Conservation (phyloP, 37 sponge, comb jelly and placozoan species). For the Cliona cf. orientalis region DNA sequence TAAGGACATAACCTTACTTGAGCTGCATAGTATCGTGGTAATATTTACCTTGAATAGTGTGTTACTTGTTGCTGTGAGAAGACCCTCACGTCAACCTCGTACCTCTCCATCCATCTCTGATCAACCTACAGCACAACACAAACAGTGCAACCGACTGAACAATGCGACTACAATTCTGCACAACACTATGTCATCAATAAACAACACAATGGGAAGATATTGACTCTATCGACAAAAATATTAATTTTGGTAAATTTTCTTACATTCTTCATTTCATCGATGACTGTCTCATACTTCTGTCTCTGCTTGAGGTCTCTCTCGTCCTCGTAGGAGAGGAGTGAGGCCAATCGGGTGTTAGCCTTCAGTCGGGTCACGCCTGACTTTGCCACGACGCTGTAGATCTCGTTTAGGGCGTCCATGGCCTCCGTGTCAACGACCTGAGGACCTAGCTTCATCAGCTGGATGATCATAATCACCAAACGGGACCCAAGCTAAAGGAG, state of each 20-base stretch:
- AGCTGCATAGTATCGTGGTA: no score
- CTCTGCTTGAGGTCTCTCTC: slow-evolving; percentile 49
- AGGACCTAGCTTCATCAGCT: slow-evolving; percentile 14
- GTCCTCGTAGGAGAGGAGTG: slow-evolving; percentile 27
- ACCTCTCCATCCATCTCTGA: slow-evolving; percentile 51
- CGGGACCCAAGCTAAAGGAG: slow-evolving; percentile 48
- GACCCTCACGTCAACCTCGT: slow-evolving; percentile 37
- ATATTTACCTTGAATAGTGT: no score
- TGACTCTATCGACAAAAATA: neutral
- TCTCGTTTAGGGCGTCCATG: slow-evolving; percentile 18
- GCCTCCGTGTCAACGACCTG: slow-evolving; percentile 10
- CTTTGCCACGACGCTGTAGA: slow-evolving; percentile 30
- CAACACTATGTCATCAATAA: neutral
- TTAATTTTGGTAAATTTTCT: neutral
- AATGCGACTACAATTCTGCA: neutral
- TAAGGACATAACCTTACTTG: no score
- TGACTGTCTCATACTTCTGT: slow-evolving; percentile 44
- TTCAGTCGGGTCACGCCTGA: slow-evolving; percentile 43
- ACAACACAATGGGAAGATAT: neutral
- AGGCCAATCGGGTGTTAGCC: slow-evolving; percentile 31
- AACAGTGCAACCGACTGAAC: neutral
- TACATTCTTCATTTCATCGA: slow-evolving; percentile 82
- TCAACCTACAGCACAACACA: slow-evolving; percentile 47
- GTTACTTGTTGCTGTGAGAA: slow-evolving; percentile 47
- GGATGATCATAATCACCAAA: slow-evolving; percentile 45